phyloP scores from a whole-genome alignment of 2,113 vertebrate genomes.

The Dascyllus trimaculatus region DNA sequence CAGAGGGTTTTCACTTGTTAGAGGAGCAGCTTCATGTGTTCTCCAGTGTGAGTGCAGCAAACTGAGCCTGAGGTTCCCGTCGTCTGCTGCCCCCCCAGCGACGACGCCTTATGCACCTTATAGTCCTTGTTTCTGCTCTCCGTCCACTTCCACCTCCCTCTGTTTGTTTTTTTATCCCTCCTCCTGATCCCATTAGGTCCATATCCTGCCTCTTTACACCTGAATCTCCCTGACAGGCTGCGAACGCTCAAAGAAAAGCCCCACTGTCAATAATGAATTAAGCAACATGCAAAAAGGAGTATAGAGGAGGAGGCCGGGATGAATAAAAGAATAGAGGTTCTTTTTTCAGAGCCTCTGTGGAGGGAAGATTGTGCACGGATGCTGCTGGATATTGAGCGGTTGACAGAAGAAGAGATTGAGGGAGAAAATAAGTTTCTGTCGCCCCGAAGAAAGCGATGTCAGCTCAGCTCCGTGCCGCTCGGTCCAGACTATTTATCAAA shows the following conservation, averaged over 20 bases:
- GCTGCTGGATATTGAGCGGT: background rate
- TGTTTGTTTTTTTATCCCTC: slow-evolving; percentile 28
- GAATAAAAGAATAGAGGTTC: slow-evolving; percentile 50
- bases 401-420: background rate
- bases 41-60: slow-evolving; percentile 25
- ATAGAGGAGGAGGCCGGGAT: slow-evolving; percentile 16
- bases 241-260: slow-evolving; percentile 56
- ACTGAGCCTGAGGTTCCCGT: slow-evolving; percentile 21
- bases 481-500: slow-evolving; percentile 67
- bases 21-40: slow-evolving; percentile 46
- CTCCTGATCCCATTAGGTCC: slow-evolving; percentile 66
- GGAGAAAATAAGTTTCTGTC: slow-evolving; percentile 14
- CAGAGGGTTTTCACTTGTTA: slow-evolving; percentile 73
- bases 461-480: slow-evolving; percentile 43
- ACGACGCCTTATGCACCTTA: background rate
- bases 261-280: slow-evolving; percentile 73
- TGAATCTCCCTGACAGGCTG: slow-evolving; percentile 63
- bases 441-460: slow-evolving; percentile 29
- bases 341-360: slow-evolving; percentile 12
- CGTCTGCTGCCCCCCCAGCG: no score
- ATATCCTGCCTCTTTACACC: slow-evolving; percentile 61
- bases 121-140: slow-evolving; percentile 5
- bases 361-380: background rate
- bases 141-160: background rate
- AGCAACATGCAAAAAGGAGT: slow-evolving; percentile 67